Conservation (phyloP, 2,113 vertebrate genomes). For the Pedetes capensis region DNA sequence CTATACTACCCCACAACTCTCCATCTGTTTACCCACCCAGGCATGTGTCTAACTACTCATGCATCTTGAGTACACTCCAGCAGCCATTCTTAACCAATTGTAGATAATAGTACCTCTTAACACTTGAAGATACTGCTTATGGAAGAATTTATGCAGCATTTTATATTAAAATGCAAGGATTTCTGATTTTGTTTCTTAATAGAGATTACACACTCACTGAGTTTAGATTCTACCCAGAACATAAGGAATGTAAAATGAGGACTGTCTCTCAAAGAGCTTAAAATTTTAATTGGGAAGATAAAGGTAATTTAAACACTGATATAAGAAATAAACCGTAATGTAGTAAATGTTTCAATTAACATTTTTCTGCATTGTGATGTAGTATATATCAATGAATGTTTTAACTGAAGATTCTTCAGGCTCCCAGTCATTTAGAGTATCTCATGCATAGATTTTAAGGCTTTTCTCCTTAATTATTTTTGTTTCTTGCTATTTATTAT, state of each 20-base stretch:
- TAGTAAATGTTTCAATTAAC: neutral
- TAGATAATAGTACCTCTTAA: neutral
- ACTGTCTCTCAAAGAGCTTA: neutral
- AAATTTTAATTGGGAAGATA: neutral
- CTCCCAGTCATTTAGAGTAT: neutral
- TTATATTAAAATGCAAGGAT: slow-evolving; percentile 9
- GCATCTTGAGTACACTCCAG: neutral
- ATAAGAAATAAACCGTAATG: neutral
- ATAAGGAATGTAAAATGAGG: slow-evolving; percentile 6
- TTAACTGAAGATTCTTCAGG: neutral
- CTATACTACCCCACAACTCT: neutral
- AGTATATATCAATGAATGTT: neutral
- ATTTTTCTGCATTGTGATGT: neutral
- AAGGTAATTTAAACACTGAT: slow-evolving; percentile 24
- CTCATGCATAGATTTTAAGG: neutral
- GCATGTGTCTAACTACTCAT: no score
- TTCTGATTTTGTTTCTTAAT: slow-evolving; percentile 17
- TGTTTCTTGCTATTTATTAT: neutral
- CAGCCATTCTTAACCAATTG: neutral
- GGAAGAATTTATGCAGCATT: neutral
- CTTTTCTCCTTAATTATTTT: neutral
- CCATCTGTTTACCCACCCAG: neutral
- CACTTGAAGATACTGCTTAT: neutral
- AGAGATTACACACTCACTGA: neutral
- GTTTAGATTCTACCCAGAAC: slow-evolving; percentile 4